Conservation (phyloP, 2,888 invertebrate species). For the Nysson spinosus region DNA sequence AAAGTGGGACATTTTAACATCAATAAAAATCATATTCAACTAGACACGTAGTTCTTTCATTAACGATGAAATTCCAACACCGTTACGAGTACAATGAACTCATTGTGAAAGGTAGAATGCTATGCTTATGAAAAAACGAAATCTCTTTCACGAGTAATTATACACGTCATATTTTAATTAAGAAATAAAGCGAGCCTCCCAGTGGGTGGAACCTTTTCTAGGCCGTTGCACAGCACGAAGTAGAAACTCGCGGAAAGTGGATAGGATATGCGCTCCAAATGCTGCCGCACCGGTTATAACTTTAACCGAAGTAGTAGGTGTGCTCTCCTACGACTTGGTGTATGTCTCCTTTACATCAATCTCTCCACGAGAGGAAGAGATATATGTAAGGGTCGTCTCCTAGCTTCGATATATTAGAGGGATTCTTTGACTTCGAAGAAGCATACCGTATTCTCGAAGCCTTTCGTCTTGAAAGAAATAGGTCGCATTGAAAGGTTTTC, state of each 20-base stretch:
- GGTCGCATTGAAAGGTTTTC: slow-evolving; percentile 40
- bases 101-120: background rate
- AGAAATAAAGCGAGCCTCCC: slow-evolving; percentile 13
- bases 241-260: slow-evolving; percentile 32
- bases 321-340: slow-evolving; percentile 12
- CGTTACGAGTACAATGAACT: background rate
- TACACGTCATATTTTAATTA: slow-evolving; percentile 8
- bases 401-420: slow-evolving; percentile 25
- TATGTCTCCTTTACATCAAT: background rate
- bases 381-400: slow-evolving; percentile 10
- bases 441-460: slow-evolving; percentile 15
- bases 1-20: too few species aligned
- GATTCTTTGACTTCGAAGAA: slow-evolving; percentile 29
- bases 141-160: background rate
- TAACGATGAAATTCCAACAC: too few species aligned
- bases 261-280: slow-evolving; percentile 32
- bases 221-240: background rate
- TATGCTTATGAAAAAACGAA: background rate
- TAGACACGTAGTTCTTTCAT: too few species aligned
- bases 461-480: slow-evolving; percentile 16
- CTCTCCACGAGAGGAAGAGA: slow-evolving; percentile 16
- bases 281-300: slow-evolving; percentile 29
- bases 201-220: background rate
- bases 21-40: too few species aligned
- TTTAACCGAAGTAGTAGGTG: slow-evolving; percentile 21